Base-by-base conservation (phyloP, 1,140 invertebrate genomes). In the Listronotus bonariensis region DNA sequence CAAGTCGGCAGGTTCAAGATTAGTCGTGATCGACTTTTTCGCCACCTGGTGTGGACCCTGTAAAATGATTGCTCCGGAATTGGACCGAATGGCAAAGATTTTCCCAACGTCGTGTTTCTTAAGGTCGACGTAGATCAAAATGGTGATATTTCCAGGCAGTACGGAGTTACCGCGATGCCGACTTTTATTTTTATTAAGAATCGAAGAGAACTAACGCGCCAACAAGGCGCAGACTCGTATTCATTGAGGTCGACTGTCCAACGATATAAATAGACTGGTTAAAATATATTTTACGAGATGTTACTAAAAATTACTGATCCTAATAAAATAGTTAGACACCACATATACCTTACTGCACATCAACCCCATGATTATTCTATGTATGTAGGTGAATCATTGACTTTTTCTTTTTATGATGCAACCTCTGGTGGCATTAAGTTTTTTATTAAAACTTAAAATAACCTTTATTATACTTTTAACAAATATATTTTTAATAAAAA, bases 31-130 rank as follows among this genome's bases (percentile, higher is more conserved):
- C 49, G 93, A 96, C 75, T 89, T 91, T 70, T 85, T 81, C 68
- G 89, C 89, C 3, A 85, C 85, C 46, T 93, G 91, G 91, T 92
- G 91, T 80, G 95, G 94, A 0, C 96, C 96, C 12, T 98, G 96
- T 82, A 93, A 92, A 79, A 84, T 88, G 80, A 97, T 97, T 80
- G 86, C 88, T 10, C 96, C 96, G 9, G 88, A 86, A 70, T 76
- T 91, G 34, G 86, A 88, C 64, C 86, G 87, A 73, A 76, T 89
- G 26, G 78, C 86, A 77, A 71, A 2, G 80, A 84, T 54, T 81
- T 82, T 74, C 71, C 79, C 12, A 78, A 74, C 36, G 65, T 86
- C 14, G 40, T 72, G 17, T 69, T 73, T 26, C 42, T 73, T 6
- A 73, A 73, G 51, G 71, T 73, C 10, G 66, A 68, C 43, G 66